These are phyloP conservation scores for Acanthosepion lycidas DNA, from an alignment of 2,888 invertebrate genomes.

Conservation along the genomic window DNA sequence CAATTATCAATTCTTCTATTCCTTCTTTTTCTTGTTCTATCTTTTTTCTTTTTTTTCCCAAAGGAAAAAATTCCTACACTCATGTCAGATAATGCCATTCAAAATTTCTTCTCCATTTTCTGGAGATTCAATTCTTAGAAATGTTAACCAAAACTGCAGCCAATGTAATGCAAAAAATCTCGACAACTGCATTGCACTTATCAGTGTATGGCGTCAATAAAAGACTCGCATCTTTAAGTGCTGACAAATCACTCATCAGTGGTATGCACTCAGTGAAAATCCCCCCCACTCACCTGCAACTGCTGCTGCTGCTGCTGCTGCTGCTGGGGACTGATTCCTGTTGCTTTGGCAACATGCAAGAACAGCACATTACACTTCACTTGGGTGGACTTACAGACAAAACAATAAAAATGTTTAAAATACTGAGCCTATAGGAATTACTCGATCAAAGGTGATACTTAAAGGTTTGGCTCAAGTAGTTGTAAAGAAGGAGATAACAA, in stretches of 20 bases:
- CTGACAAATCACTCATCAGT: slow-evolving; percentile 24
- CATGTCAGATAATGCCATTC: background rate
- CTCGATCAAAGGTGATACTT: background rate
- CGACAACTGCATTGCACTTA: background rate
- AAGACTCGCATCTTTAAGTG: background rate
- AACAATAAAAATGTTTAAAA: background rate
- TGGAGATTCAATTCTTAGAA: background rate
- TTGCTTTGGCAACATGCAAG: background rate
- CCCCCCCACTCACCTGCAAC: background rate
- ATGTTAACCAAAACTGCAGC: background rate
- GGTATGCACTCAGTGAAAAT: background rate
- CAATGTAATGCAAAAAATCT: background rate
- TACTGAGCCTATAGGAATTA: background rate
- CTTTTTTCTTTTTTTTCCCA: background rate
- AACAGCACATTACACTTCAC: background rate
- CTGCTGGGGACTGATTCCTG: background rate
- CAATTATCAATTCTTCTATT: background rate
- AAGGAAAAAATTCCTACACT: background rate
- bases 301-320: no score
- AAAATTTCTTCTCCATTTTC: background rate
- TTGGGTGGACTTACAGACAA: background rate
- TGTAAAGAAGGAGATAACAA: background rate
- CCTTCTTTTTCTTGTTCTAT: background rate
- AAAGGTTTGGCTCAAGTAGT: background rate
- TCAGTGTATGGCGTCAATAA: background rate